Percentiles rank a stretch among this genome's conserved stretches.
phyloP scores from a whole-genome alignment of 2,113 vertebrate species.

The Chamaetylas fuelleborni region DNA sequence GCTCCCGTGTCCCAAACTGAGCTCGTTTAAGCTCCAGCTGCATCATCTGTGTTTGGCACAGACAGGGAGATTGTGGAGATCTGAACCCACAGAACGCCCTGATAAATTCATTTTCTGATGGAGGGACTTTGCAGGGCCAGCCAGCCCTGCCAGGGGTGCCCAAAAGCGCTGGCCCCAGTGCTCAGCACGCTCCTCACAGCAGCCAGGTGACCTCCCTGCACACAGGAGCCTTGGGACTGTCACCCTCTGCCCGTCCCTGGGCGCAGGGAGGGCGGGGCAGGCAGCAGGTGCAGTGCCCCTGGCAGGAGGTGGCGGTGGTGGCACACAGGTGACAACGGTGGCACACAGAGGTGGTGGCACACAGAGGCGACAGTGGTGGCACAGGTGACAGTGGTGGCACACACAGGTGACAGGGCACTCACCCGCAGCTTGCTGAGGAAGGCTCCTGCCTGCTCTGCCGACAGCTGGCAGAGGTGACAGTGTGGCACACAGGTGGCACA shows the following conservation, averaged over 20 bases:
- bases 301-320: neutral
- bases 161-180: accelerated
- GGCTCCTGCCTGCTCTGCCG: conserved; percentile 85
- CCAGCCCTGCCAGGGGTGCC: neutral
- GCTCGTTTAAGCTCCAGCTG: neutral
- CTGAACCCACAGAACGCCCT: neutral
- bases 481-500: too few species aligned
- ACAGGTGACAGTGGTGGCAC: too few species aligned
- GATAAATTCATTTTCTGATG: accelerated
- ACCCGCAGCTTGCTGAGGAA: conserved; percentile 96
- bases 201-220: neutral
- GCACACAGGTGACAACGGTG: too few species aligned
- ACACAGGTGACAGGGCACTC: neutral
- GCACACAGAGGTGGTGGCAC: neutral
- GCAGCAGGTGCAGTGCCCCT: neutral
- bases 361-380: too few species aligned
- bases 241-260: accelerated
- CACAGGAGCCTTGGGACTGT: neutral
- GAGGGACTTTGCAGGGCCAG: accelerated
- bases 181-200: neutral
- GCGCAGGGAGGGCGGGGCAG: neutral
- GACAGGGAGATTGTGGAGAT: neutral
- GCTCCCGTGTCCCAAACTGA: neutral
- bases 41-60: neutral
- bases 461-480: conserved; percentile 72